Base-by-base conservation (phyloP, 1,140 invertebrate species). In the Megalonaias nervosa region DNA sequence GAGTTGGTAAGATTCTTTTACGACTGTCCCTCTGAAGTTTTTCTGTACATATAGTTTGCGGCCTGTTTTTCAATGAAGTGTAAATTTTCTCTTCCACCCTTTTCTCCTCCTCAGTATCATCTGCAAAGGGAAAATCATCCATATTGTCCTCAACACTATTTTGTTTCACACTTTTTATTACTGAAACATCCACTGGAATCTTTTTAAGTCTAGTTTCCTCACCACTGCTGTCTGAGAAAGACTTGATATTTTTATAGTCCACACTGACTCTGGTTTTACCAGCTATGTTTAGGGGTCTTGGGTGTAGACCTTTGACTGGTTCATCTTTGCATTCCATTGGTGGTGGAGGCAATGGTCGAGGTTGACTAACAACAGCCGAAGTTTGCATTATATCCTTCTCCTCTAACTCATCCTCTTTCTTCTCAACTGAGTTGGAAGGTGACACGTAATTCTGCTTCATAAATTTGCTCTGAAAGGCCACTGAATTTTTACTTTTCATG, bases 101-200 rank as follows among this genome's bases (percentile, higher is more conserved):
- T 17, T 74, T 56, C 16, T 85, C 86, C 64, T 84, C 81, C 23
- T 86, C 86, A 78, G 85, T 88, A 73, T 89, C 87, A 82, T 89
- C 88, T 48, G 87, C 88, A 84, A 88, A 89, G 16, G 88, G 88
- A 76, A 89, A 88, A 71, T 89, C 86, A 64, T 86, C 85, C 56
- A 84, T 83, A 66, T 77, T 59, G 16, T 84, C 78, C 9, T 72
- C 82, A 17, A 80, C 82, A 77, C 79, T 79, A 58, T 16, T 69
- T 67, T 72, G 73, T 72, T 80, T 80, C 31, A 75, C 26, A 70
- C 68, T 71, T 57, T 74, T 65, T 67, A 75, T 80, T 26, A 78
- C 26, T 62, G 71, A 64, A 21, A 19, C 64, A 31, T 71, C 71
- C 13, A 78, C 76, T 68, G 76, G 76, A 56, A 78, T 78, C 76